These are phyloP conservation scores for Eudemis profundana DNA, from an alignment of 2,888 invertebrate species.

Conservation along the genomic window DNA sequence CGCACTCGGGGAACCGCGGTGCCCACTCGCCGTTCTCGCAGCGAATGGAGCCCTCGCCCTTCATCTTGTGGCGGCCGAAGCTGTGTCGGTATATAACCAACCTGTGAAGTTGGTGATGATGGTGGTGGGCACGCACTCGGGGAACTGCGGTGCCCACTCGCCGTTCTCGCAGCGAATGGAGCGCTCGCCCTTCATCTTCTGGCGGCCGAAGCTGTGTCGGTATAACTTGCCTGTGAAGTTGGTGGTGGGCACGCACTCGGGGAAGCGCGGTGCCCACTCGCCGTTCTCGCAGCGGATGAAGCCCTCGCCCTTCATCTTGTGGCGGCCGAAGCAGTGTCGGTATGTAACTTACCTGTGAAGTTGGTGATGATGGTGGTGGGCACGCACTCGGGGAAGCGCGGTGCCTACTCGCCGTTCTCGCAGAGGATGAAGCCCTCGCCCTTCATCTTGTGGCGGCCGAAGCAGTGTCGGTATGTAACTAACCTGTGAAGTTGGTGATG, in stretches of 20 bases:
- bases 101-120: slow-evolving; percentile 94
- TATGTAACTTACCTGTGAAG: slow-evolving; percentile 89
- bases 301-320: slow-evolving; percentile 93
- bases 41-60: too few species aligned
- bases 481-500: too few species aligned
- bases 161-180: slow-evolving; percentile 92
- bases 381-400: slow-evolving; percentile 92
- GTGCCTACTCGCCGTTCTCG: slow-evolving; percentile 93
- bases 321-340: slow-evolving; percentile 88
- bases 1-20: background rate
- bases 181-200: slow-evolving; percentile 93
- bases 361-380: slow-evolving; percentile 95
- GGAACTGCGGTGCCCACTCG: slow-evolving; percentile 91
- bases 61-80: too few species aligned
- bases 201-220: slow-evolving; percentile 88
- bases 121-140: slow-evolving; percentile 94
- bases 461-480: too few species aligned
- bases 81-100: slow-evolving; percentile 58
- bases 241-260: slow-evolving; percentile 93
- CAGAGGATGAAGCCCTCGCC: too few species aligned
- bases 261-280: slow-evolving; percentile 91
- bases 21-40: background rate
- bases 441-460: too few species aligned
- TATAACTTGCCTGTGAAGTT: slow-evolving; percentile 90
- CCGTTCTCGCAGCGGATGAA: slow-evolving; percentile 92